Evolutionary conservation across 2,888 invertebrate genomes (phyloP).

Genomic region (Campoplex nolae): DNA sequence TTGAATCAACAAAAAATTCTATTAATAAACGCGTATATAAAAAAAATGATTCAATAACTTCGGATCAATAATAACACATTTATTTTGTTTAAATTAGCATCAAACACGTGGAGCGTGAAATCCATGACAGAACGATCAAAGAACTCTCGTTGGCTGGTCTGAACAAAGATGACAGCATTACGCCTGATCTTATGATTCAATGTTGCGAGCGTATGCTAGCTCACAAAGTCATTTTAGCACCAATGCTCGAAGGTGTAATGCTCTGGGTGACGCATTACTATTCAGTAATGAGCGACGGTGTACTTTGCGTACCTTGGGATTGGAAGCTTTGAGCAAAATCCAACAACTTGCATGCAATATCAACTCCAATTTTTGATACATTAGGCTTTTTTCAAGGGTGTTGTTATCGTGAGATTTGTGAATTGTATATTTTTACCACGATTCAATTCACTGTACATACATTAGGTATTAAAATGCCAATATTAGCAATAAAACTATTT

Average conservation of each 20-base stretch:
- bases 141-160: constrained; percentile 90
- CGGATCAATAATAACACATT: background rate
- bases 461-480: constrained; percentile 15
- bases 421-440: constrained; percentile 57
- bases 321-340: constrained; percentile 87
- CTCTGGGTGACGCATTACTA: constrained; percentile 96
- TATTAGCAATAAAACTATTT: constrained; percentile 13
- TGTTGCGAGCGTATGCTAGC: constrained; percentile 91
- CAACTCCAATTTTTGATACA: background rate
- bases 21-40: too few species aligned
- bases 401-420: constrained; percentile 40
- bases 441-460: constrained; percentile 54
- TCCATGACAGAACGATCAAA: constrained; percentile 88
- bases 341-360: background rate
- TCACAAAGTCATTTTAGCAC: constrained; percentile 84
- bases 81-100: constrained; percentile 85
- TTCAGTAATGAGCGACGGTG: constrained; percentile 95
- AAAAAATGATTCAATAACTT: background rate
- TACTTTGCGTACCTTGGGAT: constrained; percentile 97
- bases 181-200: constrained; percentile 94
- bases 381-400: background rate
- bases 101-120: constrained; percentile 92
- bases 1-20: background rate
- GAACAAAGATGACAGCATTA: constrained; percentile 95
- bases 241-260: constrained; percentile 88